These are phyloP conservation scores for Eupithecia pulchellata DNA, from an alignment of 2,888 invertebrate species.

Conservation along the genomic window DNA sequence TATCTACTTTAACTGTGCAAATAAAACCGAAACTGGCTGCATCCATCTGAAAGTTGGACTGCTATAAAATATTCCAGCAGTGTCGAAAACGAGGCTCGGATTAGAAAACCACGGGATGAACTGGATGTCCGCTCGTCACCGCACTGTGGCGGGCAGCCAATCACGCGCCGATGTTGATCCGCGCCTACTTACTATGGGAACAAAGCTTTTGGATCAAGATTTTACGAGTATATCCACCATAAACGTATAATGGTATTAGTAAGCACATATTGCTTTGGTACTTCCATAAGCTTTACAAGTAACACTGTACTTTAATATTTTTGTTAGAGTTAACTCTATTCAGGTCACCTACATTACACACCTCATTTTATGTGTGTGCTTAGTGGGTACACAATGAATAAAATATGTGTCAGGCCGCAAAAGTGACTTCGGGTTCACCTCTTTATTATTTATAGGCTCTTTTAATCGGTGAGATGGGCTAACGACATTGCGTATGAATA, in stretches of 20 bases:
- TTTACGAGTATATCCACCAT: too few species aligned
- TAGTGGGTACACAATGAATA: too few species aligned
- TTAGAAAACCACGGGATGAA: slow-evolving; percentile 76
- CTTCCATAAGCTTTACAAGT: neutral
- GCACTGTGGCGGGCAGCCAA: slow-evolving; percentile 54
- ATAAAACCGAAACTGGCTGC: slow-evolving; percentile 39
- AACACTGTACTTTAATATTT: neutral
- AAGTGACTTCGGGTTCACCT: too few species aligned
- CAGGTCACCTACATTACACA: too few species aligned
- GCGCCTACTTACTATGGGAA: slow-evolving; percentile 32
- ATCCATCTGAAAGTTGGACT: slow-evolving; percentile 36
- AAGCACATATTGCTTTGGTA: too few species aligned
- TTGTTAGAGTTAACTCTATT: too few species aligned
- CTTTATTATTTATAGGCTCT: too few species aligned
- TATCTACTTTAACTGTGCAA: slow-evolving; percentile 6
- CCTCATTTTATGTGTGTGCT: too few species aligned
- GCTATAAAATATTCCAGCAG: slow-evolving; percentile 50
- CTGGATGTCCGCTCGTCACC: slow-evolving; percentile 55
- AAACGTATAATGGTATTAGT: too few species aligned
- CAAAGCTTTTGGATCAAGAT: slow-evolving; percentile 15
- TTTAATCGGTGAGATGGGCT: too few species aligned
- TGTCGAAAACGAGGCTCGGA: slow-evolving; percentile 62
- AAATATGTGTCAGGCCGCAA: too few species aligned
- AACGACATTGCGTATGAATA: too few species aligned
- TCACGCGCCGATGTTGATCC: slow-evolving; percentile 54